A percentile compares a stretch with the other conserved stretches of the same genome.
phyloP scores from a whole-genome alignment of 2,888 invertebrate species.

The Parapristionchus giblindavisi region DNA sequence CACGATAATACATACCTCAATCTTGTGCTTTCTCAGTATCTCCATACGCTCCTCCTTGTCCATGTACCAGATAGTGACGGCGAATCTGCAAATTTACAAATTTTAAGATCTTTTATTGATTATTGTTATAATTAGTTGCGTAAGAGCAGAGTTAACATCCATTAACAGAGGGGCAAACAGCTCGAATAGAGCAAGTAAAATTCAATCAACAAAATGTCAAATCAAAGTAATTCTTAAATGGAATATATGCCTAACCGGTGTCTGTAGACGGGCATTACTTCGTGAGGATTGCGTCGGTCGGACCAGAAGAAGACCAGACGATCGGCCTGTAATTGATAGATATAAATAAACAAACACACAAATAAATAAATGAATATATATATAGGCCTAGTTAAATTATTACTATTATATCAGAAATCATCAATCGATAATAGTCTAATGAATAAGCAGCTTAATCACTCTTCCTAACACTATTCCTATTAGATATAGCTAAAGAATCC shows the following conservation, averaged over 20 bases:
- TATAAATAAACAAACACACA: neutral
- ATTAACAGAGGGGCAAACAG: neutral
- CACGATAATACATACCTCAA: too few species aligned
- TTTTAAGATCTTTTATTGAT: too few species aligned
- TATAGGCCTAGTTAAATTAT: too few species aligned
- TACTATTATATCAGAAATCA: too few species aligned
- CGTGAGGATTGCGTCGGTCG: slow-evolving; percentile 93
- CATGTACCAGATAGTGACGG: slow-evolving; percentile 64
- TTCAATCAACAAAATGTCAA: neutral
- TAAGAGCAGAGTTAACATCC: neutral
- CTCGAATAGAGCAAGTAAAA: neutral
- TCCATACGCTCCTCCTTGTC: slow-evolving; percentile 49
- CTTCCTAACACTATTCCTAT: too few species aligned
- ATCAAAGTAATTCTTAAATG: neutral
- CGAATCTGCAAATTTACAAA: slow-evolving; percentile 52
- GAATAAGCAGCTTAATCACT: too few species aligned
- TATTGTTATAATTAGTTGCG: neutral
- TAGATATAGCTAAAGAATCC: too few species aligned
- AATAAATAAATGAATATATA: too few species aligned
- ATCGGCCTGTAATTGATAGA: slow-evolving; percentile 77
- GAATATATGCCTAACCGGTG: slow-evolving; percentile 76
- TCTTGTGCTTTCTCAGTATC: neutral
- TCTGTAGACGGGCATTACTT: slow-evolving; percentile 89
- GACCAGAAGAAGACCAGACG: slow-evolving; percentile 97
- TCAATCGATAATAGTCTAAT: too few species aligned